Evolutionary conservation across 2,888 invertebrate genomes (phyloP).

Genomic region (Odontothrips loti): DNA sequence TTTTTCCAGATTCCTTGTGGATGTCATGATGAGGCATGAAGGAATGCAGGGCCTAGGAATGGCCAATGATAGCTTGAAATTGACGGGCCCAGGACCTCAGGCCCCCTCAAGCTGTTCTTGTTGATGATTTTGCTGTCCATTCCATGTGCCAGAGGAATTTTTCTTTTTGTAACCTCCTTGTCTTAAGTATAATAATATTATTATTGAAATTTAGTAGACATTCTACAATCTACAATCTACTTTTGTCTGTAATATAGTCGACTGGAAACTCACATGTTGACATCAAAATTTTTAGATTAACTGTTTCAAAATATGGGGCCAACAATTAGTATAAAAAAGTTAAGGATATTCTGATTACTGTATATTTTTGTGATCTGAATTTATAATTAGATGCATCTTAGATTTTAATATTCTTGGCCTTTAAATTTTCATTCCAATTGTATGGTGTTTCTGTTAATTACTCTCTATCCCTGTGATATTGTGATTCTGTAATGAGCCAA

Average conservation of each 20-base stretch:
- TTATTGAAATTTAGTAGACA: neutral
- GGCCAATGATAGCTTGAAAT: constrained; percentile 35
- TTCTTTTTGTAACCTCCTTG: constrained; percentile 22
- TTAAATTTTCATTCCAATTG: neutral
- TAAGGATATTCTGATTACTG: neutral
- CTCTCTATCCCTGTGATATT: neutral
- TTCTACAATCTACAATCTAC: neutral
- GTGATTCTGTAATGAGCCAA: constrained; percentile 8
- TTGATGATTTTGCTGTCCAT: constrained; percentile 27
- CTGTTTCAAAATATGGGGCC: neutral
- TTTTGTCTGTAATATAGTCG: neutral
- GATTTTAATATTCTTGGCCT: neutral
- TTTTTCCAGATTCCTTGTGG: constrained; percentile 45
- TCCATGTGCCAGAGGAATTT: neutral
- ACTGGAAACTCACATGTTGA: neutral
- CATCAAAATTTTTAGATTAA: neutral
- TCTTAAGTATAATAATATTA: neutral
- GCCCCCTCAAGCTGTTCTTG: constrained; percentile 35
- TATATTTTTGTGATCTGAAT: neutral
- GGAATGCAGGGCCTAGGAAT: constrained; percentile 38
- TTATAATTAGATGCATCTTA: neutral
- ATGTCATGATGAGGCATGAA: constrained; percentile 46
- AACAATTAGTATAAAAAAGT: neutral
- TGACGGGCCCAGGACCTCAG: constrained; percentile 34
- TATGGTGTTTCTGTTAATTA: neutral